Base-by-base conservation (phyloP, 2,113 vertebrate species). In the Paradoxurus hermaphroditus region DNA sequence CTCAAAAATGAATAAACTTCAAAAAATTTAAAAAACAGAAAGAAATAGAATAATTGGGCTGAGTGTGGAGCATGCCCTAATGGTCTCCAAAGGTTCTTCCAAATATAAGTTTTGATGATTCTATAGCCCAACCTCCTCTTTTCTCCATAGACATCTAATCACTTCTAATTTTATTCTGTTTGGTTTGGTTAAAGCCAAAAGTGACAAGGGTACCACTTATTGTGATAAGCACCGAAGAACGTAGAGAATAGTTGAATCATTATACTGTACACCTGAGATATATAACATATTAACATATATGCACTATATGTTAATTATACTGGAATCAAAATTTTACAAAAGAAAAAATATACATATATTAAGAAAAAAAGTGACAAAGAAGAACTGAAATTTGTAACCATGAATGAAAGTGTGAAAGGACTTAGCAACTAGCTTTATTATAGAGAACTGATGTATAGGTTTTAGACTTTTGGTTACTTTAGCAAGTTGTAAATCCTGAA, bases 391-490 rank as follows among this genome's bases (percentile, higher is more conserved):
- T 59, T 91, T 62, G 63, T 84, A 53, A 79, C 95, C 44, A 49
- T 72, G 34, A 36, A n/a, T 27, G 46, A 56, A 70, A 78, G 4
- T 62, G 82, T 86, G 91, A 97, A 95, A 62, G 34, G 4, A n/a
- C n/a, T 25, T 62, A 82, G 68, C 72, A 75, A 25, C 34, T 5
- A 78, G 88, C 44, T 56, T 94, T 88, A 67, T 15, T 59, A 29
- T 18, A 86, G 49, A 27, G 11, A 51, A 49, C 59, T 73, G 68
- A 93, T 73, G 94, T 82, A 93, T n/a, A 44, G 78, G 62, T 65
- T 96, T 93, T 81, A 93, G 90, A 83, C 39, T 83, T 96, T 96
- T 86, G 86, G 31, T 89, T 86, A 79, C 90, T 97, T 95, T 94
- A 97, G 97, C 95, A 96, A 92, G 83, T 84, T 90, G 46, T n/a